phyloP scores from a whole-genome alignment of 2,888 invertebrate genomes.

The Sycophila texana region DNA sequence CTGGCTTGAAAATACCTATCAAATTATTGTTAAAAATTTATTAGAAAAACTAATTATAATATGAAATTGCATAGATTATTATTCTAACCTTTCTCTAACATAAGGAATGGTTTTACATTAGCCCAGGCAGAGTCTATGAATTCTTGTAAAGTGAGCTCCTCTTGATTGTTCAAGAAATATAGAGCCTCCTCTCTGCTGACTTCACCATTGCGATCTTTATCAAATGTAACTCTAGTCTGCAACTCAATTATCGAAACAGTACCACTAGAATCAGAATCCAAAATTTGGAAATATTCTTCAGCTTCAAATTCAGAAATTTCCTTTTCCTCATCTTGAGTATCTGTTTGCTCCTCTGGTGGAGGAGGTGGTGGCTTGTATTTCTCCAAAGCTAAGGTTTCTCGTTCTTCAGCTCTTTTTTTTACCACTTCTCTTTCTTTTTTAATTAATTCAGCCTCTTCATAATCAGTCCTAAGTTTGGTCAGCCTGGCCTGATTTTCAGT shows the following conservation, averaged over 20 bases:
- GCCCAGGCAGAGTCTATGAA: constrained; percentile 85
- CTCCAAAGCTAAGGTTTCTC: constrained; percentile 86
- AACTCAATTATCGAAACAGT: constrained; percentile 83
- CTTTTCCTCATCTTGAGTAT: constrained; percentile 79
- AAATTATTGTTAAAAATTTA: not conserved
- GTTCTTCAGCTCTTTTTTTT: constrained; percentile 84
- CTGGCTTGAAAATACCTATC: constrained; percentile 66
- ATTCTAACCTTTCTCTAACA: constrained; percentile 83
- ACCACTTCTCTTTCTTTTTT: constrained; percentile 86
- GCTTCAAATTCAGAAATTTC: constrained; percentile 83
- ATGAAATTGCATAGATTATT: not conserved
- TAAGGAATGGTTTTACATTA: constrained; percentile 85
- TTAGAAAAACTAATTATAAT: no score
- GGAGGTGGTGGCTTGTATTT: constrained; percentile 82
- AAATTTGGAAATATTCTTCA: constrained; percentile 83
- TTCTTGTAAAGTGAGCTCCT: constrained; percentile 82
- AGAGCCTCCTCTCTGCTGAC: constrained; percentile 92
- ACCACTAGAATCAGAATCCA: constrained; percentile 90
- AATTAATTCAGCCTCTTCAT: constrained; percentile 86
- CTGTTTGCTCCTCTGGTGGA: constrained; percentile 73
- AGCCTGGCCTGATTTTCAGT: constrained; percentile 84
- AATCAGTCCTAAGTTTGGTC: constrained; percentile 83
- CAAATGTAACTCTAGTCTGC: constrained; percentile 86
- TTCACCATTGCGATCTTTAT: constrained; percentile 91
- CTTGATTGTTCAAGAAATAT: constrained; percentile 83